Base-by-base conservation (phyloP, 2,113 vertebrate species). In the Tautogolabrus adspersus region DNA sequence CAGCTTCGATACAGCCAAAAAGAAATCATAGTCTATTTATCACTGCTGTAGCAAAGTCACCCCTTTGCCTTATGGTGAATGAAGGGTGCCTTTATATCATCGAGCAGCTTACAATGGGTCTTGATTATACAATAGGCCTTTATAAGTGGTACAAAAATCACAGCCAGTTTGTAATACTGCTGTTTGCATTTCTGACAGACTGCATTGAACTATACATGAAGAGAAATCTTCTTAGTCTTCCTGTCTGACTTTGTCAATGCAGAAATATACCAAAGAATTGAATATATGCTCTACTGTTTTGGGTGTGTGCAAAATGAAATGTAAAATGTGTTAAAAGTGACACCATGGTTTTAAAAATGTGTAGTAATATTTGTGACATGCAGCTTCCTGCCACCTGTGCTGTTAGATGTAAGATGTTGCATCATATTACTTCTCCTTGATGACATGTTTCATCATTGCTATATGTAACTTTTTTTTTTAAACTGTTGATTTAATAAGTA, bases 21-120 rank as follows among this genome's bases (percentile, higher is more conserved):
- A 66, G 13, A 60, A 86, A 87, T 83, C 81, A 83, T 5, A 46
- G 70, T 54, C 70, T 19, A 58, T 88, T 73, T 26, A 19, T 49
- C 16, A 18, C 47, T 19, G 47, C 47, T 49, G 47, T 15, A 16
- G 66, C 21, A 66, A 74, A 64, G 51, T 22, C 55, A 38, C 51
- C 38, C 10, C 60, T 47, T 52, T 68, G 44, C 38, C 75, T 15
- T 51, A 65, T 19, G 18, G 18, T 47, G 22, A 65, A 73, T 37
- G 37, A 46, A 13, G 46, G 40, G 66, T 46, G 56, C 15, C 11
- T 38, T 26, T 64, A 37, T 52, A 65, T 19, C 38, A 62, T 65
- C 30, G 21, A 64, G 67, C 30, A 42, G 19, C 1, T n/a, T 66
- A 83, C 77, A 83, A 58, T 73, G 37, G 37, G 26, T 42, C 62